Conservation (phyloP, 1,140 invertebrate species). For the Temnothorax nylanderi region DNA sequence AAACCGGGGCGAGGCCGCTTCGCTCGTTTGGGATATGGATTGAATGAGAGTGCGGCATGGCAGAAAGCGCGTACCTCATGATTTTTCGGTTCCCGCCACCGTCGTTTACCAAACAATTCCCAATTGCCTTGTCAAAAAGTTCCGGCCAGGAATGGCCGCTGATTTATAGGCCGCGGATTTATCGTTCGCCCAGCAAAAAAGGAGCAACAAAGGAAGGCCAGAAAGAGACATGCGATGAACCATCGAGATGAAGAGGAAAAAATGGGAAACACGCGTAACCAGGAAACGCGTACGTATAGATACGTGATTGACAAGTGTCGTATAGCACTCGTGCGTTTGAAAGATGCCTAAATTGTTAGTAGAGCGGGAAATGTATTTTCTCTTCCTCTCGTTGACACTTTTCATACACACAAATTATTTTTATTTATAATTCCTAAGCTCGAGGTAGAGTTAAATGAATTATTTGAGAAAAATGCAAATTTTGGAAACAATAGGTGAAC, state of each 20-base stretch:
- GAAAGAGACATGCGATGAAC: slow-evolving; percentile 31
- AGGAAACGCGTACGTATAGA: background rate
- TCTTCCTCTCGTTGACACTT: background rate
- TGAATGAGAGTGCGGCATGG: slow-evolving; percentile 64
- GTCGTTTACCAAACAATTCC: slow-evolving; percentile 81
- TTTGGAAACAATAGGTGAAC: background rate
- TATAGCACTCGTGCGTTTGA: background rate
- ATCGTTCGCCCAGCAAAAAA: slow-evolving; percentile 64
- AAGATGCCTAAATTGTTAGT: background rate
- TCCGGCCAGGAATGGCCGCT: slow-evolving; percentile 78
- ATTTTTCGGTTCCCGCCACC: slow-evolving; percentile 69
- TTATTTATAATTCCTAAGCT: background rate
- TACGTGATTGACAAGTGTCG: slow-evolving; percentile 22
- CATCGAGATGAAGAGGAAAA: slow-evolving; percentile 27
- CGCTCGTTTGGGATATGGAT: slow-evolving; percentile 66
- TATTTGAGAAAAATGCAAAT: background rate
- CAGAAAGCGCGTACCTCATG: slow-evolving; percentile 75
- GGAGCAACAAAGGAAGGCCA: slow-evolving; percentile 18
- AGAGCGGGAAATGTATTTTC: background rate
- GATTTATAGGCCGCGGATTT: slow-evolving; percentile 77
- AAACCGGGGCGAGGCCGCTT: slow-evolving; percentile 45
- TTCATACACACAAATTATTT: too few relatives aligned
- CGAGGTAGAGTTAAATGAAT: background rate
- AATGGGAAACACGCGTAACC: slow-evolving; percentile 9
- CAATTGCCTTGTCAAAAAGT: slow-evolving; percentile 81